Conservation (phyloP, 2,888 invertebrate species). For the Hyposoter dolosus region DNA sequence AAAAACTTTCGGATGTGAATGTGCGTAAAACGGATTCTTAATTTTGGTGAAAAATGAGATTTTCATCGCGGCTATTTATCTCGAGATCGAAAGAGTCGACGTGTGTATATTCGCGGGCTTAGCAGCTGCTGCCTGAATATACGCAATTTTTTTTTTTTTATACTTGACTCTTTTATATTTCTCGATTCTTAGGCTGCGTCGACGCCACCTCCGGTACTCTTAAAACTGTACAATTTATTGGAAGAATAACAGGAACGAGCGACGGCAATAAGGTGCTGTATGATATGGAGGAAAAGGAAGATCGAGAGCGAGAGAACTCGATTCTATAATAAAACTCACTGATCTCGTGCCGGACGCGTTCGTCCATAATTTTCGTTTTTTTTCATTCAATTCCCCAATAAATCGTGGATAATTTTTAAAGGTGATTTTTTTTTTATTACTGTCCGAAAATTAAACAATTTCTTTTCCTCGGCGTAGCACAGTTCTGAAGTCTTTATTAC, state of each 20-base stretch:
- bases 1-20: background rate
- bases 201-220: conserved; percentile 61
- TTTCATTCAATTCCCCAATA: background rate
- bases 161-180: conserved; percentile 77
- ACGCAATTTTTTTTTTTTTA: conserved; percentile 63
- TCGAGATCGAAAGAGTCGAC: conserved; percentile 51
- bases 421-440: background rate
- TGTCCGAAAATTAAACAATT: background rate
- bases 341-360: background rate
- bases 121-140: conserved; percentile 34
- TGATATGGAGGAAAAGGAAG: conserved; percentile 17
- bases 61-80: conserved; percentile 27
- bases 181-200: conserved; percentile 62
- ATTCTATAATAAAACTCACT: conserved; percentile 39
- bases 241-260: conserved; percentile 70
- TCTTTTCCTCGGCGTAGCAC: background rate
- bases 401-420: background rate
- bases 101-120: conserved; percentile 44
- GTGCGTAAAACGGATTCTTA: background rate
- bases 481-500: conserved; percentile 10
- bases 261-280: conserved; percentile 42
- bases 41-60: background rate
- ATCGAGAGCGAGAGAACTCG: conserved; percentile 5
- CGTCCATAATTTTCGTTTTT: conserved; percentile 10
- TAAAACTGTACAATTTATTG: conserved; percentile 78